phyloP scores from a whole-genome alignment of 2,113 vertebrate genomes.

The Seriola dumerili region DNA sequence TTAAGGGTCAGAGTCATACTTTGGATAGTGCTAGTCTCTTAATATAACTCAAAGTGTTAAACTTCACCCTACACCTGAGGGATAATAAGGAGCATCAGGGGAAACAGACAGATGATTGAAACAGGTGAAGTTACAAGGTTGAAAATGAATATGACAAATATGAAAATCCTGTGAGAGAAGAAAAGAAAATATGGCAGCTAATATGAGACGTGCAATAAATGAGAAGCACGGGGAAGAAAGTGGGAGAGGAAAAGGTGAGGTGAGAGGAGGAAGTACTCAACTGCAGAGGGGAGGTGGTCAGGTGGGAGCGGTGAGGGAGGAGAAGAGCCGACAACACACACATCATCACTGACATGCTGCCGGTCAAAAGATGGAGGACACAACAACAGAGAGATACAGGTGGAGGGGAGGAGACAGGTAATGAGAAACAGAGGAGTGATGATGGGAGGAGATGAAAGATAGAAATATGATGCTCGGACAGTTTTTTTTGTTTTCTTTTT shows the following conservation, averaged over 20 bases:
- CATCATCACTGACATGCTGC: slow-evolving; percentile 61
- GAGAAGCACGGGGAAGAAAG: not conserved
- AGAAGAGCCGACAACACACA: slow-evolving; percentile 38
- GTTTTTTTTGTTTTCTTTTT: not conserved
- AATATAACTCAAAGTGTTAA: not conserved
- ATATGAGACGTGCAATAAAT: not conserved
- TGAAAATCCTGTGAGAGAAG: not conserved
- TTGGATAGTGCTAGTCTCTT: not conserved
- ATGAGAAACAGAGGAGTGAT: not conserved
- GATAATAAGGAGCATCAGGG: not conserved
- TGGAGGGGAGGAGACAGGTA: not conserved
- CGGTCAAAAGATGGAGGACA: slow-evolving; percentile 28
- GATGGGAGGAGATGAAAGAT: not conserved
- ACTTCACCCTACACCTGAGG: no score
- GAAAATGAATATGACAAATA: not conserved
- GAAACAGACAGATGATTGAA: not conserved
- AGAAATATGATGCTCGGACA: not conserved
- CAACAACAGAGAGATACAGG: not conserved
- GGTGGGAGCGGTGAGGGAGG: slow-evolving; percentile 28
- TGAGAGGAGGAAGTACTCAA: slow-evolving; percentile 63
- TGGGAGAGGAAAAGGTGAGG: not conserved
- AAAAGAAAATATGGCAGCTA: not conserved
- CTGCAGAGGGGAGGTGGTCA: slow-evolving; percentile 57
- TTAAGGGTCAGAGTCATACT: not conserved
- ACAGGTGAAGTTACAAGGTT: not conserved